Evolutionary conservation across 2,113 vertebrate genomes (phyloP).

Genomic region (Cettia cetti): DNA sequence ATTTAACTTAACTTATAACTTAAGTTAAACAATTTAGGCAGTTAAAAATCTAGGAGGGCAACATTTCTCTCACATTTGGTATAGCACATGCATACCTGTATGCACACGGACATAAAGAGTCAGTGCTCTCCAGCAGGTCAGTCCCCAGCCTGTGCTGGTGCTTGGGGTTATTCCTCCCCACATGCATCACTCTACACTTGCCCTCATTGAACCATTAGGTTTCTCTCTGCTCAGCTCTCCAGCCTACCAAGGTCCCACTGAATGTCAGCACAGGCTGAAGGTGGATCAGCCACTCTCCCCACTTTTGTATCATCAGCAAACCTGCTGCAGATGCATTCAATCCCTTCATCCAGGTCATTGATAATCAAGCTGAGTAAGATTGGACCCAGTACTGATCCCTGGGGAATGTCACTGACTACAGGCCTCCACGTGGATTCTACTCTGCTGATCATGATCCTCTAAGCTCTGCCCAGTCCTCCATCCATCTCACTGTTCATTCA

Average conservation of each 20-base stretch:
- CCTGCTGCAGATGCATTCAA: fast-evolving
- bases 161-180: neutral
- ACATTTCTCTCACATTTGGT: neutral
- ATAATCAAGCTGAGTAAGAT: too few species aligned
- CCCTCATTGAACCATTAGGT: neutral
- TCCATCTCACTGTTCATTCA: neutral
- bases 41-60: neutral
- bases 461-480: neutral
- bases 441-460: neutral
- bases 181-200: neutral
- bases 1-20: neutral
- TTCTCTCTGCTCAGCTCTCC: neutral
- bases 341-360: neutral
- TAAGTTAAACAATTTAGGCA: neutral
- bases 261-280: neutral
- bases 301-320: neutral
- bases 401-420: neutral
- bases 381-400: neutral
- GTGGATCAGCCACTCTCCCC: neutral
- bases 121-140: neutral
- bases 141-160: neutral
- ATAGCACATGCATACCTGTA: neutral
- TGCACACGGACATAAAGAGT: neutral
- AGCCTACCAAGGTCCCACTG: neutral
- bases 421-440: neutral